Conservation (phyloP, 2,797 vertebrate species). For the Margarornis squamiger region DNA sequence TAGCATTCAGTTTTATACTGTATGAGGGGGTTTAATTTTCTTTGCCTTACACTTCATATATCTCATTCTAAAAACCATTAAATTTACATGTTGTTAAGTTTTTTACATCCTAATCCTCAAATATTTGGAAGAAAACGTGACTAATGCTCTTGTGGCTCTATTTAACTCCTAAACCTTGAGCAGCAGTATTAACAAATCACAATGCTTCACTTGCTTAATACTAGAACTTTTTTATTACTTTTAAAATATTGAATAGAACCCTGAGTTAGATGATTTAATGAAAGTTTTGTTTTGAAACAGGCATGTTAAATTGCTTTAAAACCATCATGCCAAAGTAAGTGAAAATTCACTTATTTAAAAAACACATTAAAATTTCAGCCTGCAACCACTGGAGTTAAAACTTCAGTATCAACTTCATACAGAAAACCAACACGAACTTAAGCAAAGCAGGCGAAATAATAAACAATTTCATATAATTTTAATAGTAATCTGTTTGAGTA, state of each 20-base stretch:
- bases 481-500: neutral
- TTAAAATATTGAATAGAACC: neutral
- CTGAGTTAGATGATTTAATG: neutral
- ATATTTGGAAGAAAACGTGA: neutral
- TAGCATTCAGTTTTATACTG: neutral
- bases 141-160: neutral
- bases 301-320: neutral
- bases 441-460: neutral
- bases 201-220: neutral
- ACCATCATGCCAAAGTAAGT: neutral
- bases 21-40: neutral
- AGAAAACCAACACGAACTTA: neutral
- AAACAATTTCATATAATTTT: neutral
- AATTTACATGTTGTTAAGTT: neutral
- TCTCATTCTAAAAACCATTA: neutral
- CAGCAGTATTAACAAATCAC: neutral
- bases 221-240: neutral
- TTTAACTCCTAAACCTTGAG: neutral
- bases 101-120: neutral
- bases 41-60: neutral
- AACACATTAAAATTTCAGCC: neutral
- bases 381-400: neutral
- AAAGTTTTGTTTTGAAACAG: neutral
- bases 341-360: neutral
- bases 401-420: neutral